phyloP scores from a whole-genome alignment of 2,888 invertebrate species.

The Unio pictorum region DNA sequence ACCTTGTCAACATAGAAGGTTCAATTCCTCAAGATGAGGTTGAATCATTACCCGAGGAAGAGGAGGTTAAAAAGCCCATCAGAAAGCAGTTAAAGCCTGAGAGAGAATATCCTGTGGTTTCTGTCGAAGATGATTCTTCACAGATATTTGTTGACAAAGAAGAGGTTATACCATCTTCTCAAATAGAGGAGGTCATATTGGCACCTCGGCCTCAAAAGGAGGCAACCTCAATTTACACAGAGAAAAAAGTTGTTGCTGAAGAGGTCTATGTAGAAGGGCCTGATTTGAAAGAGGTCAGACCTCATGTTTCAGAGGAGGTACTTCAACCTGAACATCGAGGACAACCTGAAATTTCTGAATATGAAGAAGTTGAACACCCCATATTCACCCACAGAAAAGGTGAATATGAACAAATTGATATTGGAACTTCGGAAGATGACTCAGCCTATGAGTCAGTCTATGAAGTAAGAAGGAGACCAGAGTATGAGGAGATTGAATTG shows the following conservation, averaged over 20 bases:
- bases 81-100: too few species aligned
- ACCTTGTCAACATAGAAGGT: too few species aligned
- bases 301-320: neutral
- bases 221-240: neutral
- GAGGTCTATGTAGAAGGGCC: constrained; percentile 9
- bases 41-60: too few species aligned
- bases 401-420: constrained; percentile 9
- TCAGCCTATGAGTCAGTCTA: neutral
- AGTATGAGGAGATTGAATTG: constrained; percentile 9
- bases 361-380: neutral
- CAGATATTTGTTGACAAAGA: too few species aligned
- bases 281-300: constrained; percentile 4
- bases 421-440: constrained; percentile 12
- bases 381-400: neutral
- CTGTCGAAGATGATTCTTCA: too few species aligned
- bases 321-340: neutral
- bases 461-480: constrained; percentile 2
- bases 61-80: too few species aligned
- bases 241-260: constrained; percentile 4
- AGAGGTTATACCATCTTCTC: constrained; percentile 10
- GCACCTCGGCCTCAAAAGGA: neutral
- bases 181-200: constrained; percentile 25
- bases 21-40: too few species aligned
- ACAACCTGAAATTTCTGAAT: constrained; percentile 6
- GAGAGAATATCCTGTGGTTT: too few species aligned